phyloP scores from a whole-genome alignment of 2,888 invertebrate species.

The Chymomyza procnemis region DNA sequence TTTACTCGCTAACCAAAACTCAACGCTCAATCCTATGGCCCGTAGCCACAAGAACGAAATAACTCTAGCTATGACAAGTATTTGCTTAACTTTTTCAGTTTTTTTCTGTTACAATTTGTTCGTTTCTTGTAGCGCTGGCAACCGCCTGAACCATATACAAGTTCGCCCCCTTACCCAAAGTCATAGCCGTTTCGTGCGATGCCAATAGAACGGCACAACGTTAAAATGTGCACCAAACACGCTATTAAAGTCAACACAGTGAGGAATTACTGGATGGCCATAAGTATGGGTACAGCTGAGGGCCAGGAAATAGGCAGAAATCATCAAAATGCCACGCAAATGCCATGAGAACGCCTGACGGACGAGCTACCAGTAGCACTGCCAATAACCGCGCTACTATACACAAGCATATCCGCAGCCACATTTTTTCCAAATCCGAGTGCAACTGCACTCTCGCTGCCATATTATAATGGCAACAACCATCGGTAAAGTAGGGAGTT shows the following conservation, averaged over 20 bases:
- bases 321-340: conserved; percentile 65
- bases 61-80: conserved; percentile 2
- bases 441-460: conserved; percentile 47
- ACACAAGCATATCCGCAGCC: background rate
- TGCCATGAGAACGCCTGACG: conserved; percentile 24
- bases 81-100: background rate
- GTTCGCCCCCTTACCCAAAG: conserved; percentile 20
- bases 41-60: too few species aligned
- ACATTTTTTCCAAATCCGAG: conserved; percentile 34
- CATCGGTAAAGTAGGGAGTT: background rate
- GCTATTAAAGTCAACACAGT: conserved; percentile 46
- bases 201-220: conserved; percentile 26
- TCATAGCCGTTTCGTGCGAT: background rate
- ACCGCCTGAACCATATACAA: background rate
- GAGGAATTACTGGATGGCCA: conserved; percentile 1
- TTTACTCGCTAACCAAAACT: background rate
- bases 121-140: background rate
- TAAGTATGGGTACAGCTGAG: background rate
- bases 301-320: conserved; percentile 61
- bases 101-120: background rate
- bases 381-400: background rate
- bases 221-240: conserved; percentile 69
- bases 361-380: background rate
- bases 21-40: background rate
- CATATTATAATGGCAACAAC: background rate